Percentiles rank a stretch among this genome's conserved stretches.
Evolutionary conservation across 2,888 invertebrate species (phyloP).

Genomic region (Synanthedon formicaeformis): DNA sequence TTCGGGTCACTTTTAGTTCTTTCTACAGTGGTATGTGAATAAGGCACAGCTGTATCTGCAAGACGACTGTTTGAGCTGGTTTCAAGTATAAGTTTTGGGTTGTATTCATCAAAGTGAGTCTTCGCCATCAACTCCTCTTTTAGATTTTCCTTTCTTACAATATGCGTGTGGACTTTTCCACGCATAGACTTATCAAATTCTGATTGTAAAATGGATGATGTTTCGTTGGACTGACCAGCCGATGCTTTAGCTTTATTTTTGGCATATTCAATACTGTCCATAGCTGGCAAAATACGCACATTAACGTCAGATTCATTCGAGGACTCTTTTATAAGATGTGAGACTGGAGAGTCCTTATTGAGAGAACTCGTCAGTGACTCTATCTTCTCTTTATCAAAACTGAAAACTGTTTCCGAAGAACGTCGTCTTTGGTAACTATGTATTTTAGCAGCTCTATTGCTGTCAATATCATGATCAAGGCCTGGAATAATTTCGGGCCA

Average conservation of each 20-base stretch:
- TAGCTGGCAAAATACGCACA: conserved; percentile 58
- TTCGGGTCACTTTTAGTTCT: conserved; percentile 90
- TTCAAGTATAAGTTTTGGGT: conserved; percentile 74
- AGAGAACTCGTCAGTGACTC: conserved; percentile 75
- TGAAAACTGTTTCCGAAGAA: conserved; percentile 80
- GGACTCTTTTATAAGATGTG: conserved; percentile 59
- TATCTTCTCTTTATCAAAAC: conserved; percentile 81
- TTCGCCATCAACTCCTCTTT: conserved; percentile 76
- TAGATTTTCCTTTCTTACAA: conserved; percentile 65
- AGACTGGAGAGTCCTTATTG: conserved; percentile 43
- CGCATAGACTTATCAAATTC: conserved; percentile 72
- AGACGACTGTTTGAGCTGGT: conserved; percentile 66
- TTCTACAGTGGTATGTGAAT: conserved; percentile 80
- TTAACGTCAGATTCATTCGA: conserved; percentile 66
- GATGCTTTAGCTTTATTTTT: conserved; percentile 66
- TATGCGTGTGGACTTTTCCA: conserved; percentile 48
- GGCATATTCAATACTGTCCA: conserved; percentile 69
- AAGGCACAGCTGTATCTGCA: conserved; percentile 64
- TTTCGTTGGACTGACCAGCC: conserved; percentile 40
- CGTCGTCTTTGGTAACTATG: conserved; percentile 72
- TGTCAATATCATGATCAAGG: conserved; percentile 61
- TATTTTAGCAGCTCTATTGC: conserved; percentile 53
- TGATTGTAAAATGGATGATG: conserved; percentile 69
- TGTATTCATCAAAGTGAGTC: conserved; percentile 78
- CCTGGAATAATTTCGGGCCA: conserved; percentile 70